Conservation (phyloP, 2,797 vertebrate species). For the Triplophysa bombifrons region DNA sequence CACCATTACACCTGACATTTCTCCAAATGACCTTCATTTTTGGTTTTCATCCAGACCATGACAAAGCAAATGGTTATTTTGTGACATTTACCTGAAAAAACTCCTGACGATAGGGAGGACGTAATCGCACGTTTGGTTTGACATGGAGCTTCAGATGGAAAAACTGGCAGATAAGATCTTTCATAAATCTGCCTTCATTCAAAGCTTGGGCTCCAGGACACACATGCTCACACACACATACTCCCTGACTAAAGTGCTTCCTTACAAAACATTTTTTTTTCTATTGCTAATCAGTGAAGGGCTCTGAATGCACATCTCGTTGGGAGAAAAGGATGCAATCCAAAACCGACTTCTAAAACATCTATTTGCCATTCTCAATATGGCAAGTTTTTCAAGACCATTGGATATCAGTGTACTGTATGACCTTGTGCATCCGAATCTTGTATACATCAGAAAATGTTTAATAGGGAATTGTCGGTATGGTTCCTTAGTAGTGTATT, state of each 20-base stretch:
- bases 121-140: conserved; percentile 32
- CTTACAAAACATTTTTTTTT: neutral
- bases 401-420: neutral
- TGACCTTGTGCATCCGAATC: neutral
- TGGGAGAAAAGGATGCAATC: neutral
- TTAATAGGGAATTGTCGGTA: neutral
- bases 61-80: conserved; percentile 38
- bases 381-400: neutral
- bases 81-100: conserved; percentile 44
- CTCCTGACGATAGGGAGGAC: conserved; percentile 8
- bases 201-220: conserved; percentile 9
- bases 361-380: neutral
- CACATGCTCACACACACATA: neutral
- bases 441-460: neutral
- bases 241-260: neutral
- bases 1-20: conserved; percentile 50
- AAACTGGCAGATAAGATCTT: conserved; percentile 30
- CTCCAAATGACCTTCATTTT: conserved; percentile 38
- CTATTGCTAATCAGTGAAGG: conserved; percentile 6
- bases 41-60: conserved; percentile 28
- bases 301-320: conserved; percentile 15
- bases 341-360: neutral
- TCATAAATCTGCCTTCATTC: conserved; percentile 29
- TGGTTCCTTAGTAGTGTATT: neutral
- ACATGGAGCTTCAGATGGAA: conserved; percentile 14